Evolutionary conservation across 2,113 vertebrate species (phyloP).

Genomic region (Rhinoderma darwinii): DNA sequence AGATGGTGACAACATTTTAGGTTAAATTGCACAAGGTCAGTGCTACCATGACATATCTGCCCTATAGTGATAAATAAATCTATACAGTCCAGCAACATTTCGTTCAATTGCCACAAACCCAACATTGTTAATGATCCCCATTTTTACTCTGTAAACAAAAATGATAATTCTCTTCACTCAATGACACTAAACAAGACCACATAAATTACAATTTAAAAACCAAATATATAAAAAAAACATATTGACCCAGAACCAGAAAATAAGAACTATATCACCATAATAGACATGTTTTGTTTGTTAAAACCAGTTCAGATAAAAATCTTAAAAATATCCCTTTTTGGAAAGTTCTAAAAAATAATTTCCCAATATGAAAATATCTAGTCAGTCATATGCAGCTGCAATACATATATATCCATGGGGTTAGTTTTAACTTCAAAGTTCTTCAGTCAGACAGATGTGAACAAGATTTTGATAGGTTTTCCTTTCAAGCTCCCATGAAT

Average conservation of each 20-base stretch:
- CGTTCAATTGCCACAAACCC: no score
- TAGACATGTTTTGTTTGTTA: not conserved
- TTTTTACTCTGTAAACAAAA: no score
- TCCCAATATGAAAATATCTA: not conserved
- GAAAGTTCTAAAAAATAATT: not conserved
- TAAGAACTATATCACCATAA: no score
- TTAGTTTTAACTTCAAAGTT: not conserved
- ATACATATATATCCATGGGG: not conserved
- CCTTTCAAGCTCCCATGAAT: slow-evolving; percentile 78
- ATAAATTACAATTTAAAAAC: not conserved
- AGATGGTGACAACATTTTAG: not conserved
- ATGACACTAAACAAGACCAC: not conserved
- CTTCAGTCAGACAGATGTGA: slow-evolving; percentile 65
- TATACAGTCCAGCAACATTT: no score
- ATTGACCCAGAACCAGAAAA: not conserved
- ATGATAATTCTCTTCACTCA: not conserved
- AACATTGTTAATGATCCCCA: not conserved
- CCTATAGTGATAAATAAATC: no score
- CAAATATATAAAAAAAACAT: not conserved
- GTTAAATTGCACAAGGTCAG: not conserved
- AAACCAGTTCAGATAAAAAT: not conserved
- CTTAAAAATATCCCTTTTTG: not conserved
- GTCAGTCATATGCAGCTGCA: not conserved
- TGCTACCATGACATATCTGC: not conserved
- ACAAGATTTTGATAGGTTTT: slow-evolving; percentile 82